Evolutionary conservation across 1,140 invertebrate genomes (phyloP).

Genomic region (Cyrtorhinus lividipennis): DNA sequence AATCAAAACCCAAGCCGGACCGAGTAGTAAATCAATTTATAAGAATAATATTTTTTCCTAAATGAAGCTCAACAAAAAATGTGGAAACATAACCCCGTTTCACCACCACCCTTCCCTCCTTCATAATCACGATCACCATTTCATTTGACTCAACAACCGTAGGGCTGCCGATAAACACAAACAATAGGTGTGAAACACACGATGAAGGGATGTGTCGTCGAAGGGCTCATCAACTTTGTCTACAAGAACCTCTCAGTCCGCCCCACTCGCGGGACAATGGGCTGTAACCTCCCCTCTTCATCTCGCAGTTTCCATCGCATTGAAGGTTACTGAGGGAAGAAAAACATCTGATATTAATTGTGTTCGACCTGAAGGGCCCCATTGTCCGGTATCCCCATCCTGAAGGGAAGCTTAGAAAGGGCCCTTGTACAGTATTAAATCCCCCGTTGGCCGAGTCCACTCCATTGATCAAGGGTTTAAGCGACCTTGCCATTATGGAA

Average conservation of each 20-base stretch:
- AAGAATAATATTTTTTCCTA: no score
- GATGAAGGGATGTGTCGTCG: neutral
- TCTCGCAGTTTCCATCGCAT: neutral
- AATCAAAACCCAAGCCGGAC: no score
- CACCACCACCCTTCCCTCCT: no score
- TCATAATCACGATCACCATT: neutral
- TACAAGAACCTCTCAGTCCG: neutral
- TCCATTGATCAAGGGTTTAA: neutral
- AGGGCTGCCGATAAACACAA: neutral
- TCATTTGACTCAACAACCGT: neutral
- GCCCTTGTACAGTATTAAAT: neutral
- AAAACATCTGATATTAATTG: slow-evolving; percentile 17
- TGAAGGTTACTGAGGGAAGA: neutral
- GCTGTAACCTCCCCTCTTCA: no score
- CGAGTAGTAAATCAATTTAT: no score
- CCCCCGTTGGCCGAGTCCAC: neutral
- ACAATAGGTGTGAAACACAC: neutral
- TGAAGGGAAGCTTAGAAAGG: neutral
- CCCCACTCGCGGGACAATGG: neutral
- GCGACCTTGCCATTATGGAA: neutral
- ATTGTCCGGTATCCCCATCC: neutral
- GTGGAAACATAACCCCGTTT: no score
- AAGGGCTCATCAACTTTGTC: slow-evolving; percentile 4
- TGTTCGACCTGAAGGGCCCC: slow-evolving; percentile 5
- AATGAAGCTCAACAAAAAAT: no score